Conservation (phyloP, 1,140 invertebrate species). For the Caenorhabditis elegans region DNA sequence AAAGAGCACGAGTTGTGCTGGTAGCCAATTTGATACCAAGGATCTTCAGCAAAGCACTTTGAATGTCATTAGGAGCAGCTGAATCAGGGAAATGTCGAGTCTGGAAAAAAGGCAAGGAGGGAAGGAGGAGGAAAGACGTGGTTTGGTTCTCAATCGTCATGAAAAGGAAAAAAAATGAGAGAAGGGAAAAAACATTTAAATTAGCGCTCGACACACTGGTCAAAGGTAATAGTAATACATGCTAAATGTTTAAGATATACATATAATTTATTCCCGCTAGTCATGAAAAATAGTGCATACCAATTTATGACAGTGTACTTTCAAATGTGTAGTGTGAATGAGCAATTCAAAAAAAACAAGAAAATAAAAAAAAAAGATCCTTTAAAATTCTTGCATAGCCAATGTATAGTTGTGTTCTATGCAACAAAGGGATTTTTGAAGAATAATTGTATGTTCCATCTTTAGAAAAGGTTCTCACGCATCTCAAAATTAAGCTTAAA, state of each 20-base stretch:
- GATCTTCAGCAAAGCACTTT: not conserved
- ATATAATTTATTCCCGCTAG: too few relatives aligned
- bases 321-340: too few relatives aligned
- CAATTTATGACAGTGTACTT: too few relatives aligned
- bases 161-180: not conserved
- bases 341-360: too few relatives aligned
- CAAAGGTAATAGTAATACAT: not conserved
- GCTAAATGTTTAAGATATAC: too few relatives aligned
- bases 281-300: too few relatives aligned
- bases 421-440: too few relatives aligned
- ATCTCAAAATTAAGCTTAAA: not conserved
- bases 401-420: too few relatives aligned
- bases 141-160: not conserved
- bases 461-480: not conserved
- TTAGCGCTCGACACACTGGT: not conserved
- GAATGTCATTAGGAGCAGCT: conserved; percentile 3
- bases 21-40: not conserved
- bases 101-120: too few relatives aligned
- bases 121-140: not conserved
- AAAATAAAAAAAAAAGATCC: too few relatives aligned
- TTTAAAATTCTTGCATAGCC: too few relatives aligned
- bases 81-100: conserved; percentile 16
- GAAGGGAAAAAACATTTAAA: not conserved
- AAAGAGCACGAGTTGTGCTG: not conserved
- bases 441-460: too few relatives aligned